Percentiles rank a stretch among this genome's conserved stretches.
phyloP scores from a whole-genome alignment of 92 coral and sea anemone species.

The Muricea muricata region DNA sequence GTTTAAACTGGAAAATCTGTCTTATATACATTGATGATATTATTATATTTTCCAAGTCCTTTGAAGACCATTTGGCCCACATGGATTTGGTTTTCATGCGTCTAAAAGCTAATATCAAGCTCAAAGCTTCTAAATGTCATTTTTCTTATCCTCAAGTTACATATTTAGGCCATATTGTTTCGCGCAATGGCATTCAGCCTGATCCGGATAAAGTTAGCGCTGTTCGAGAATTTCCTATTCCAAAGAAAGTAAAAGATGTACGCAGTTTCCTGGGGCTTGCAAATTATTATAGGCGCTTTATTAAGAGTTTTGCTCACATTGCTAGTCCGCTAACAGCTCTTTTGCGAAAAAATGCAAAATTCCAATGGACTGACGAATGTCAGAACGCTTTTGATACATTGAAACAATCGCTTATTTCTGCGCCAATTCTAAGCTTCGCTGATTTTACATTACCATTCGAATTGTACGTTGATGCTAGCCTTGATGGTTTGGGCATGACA shows the following conservation, averaged over 20 bases:
- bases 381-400: constrained; percentile 17
- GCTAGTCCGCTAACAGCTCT: constrained; percentile 9
- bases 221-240: constrained; percentile 59
- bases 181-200: constrained; percentile 49
- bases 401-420: constrained; percentile 12
- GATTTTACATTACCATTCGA: constrained; percentile 22
- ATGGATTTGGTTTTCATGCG: constrained; percentile 50
- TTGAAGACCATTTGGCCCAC: constrained; percentile 49
- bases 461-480: constrained; percentile 23
- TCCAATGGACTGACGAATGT: constrained; percentile 40
- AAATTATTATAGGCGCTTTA: constrained; percentile 14
- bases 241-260: neutral
- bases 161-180: constrained; percentile 50
- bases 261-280: constrained; percentile 27
- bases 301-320: constrained; percentile 9
- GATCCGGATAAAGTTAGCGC: constrained; percentile 64
- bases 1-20: constrained; percentile 34
- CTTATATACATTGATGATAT: constrained; percentile 31
- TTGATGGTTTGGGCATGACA: constrained; percentile 47
- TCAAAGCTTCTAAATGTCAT: constrained; percentile 68
- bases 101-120: constrained; percentile 57
- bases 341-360: constrained; percentile 20
- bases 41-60: constrained; percentile 38
- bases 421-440: constrained; percentile 29
- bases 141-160: constrained; percentile 39